These are phyloP conservation scores for Lophura nycthemera DNA, from an alignment of 2,113 vertebrate species.

Conservation along the genomic window DNA sequence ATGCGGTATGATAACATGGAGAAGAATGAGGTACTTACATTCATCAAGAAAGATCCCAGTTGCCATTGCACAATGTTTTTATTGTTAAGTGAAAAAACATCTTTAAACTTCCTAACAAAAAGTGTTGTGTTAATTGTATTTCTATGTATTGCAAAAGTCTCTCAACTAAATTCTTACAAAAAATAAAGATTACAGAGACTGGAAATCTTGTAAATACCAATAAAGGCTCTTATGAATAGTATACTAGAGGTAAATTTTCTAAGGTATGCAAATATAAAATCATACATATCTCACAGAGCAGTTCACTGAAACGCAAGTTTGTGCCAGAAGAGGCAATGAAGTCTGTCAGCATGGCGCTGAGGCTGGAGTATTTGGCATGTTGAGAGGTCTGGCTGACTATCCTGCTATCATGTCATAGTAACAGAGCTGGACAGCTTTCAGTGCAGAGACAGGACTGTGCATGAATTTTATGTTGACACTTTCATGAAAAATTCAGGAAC, in stretches of 20 bases:
- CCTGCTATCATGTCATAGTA: constrained; percentile 21
- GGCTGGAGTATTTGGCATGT: not conserved
- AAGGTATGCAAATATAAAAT: not conserved
- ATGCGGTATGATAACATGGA: not conserved
- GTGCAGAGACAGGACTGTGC: not conserved
- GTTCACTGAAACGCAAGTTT: constrained; percentile 36
- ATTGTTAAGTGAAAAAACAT: not conserved
- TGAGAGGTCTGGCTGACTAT: not conserved
- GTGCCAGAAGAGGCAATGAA: constrained; percentile 34
- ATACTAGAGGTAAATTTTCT: not conserved
- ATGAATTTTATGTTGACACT: constrained; percentile 5
- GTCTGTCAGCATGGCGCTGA: constrained; percentile 33
- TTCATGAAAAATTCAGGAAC: constrained; percentile 54
- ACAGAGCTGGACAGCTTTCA: constrained; percentile 56
- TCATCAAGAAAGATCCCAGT: not conserved
- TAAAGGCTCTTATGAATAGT: not conserved
- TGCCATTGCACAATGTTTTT: not conserved
- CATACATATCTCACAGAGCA: not conserved
- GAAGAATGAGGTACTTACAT: not conserved
- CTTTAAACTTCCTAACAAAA: not conserved
- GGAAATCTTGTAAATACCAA: not conserved
- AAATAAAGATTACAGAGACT: not conserved
- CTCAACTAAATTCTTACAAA: not conserved
- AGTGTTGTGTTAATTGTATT: not conserved
- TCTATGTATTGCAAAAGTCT: not conserved